Evolutionary conservation across 2,888 invertebrate genomes (phyloP), one percentile per base, ranked within the genome.

Genomic region (Isoperla grammatica): DNA sequence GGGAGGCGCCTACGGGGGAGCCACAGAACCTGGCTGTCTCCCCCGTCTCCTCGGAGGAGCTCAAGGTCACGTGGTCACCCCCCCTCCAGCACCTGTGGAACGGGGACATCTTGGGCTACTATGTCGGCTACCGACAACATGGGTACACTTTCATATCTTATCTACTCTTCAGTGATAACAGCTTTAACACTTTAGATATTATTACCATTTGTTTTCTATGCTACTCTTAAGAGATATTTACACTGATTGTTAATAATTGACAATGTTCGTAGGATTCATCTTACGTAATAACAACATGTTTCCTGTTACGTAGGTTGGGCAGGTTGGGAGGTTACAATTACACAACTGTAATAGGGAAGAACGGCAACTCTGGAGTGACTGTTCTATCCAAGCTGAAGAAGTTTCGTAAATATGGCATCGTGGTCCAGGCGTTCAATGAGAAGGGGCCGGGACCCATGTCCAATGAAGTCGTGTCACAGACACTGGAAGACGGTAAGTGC

Each of bases 381-480:
- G 65, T 68, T 12, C 64, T 76, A 64, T 72, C 70, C 56, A 73
- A 72, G 61, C 69, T 82, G 58, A 76, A 78, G 66, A 80, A 79
- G 67, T 81, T 72, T 69, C 78, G 80, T 8, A 79, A 74, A 40
- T 79, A 79, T 68, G 77, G 75, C 55, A 70, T 79, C 15, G 76
- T 78, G 35, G 76, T 78, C 1, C 78, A 78, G 61, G 78, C 78
- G 2, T 78, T 76, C 70, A 79, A 79, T 65, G 76, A 76, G 39
- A 73, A 78, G 42, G 79, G 79, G 11, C 73, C 76, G 37, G 79
- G 79, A 20, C 79, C 79, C 4, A 73, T 76, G 69, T 75, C 78
- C 0, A 66, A 71, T n/a, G 78, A 81, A 65, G 73, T 79, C 46
- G 75, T 76, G 45, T 76, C 79, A 5, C 73, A 74, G 17, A 82